Base-by-base conservation (phyloP, 2,888 invertebrate genomes). In the Archips xylosteana region DNA sequence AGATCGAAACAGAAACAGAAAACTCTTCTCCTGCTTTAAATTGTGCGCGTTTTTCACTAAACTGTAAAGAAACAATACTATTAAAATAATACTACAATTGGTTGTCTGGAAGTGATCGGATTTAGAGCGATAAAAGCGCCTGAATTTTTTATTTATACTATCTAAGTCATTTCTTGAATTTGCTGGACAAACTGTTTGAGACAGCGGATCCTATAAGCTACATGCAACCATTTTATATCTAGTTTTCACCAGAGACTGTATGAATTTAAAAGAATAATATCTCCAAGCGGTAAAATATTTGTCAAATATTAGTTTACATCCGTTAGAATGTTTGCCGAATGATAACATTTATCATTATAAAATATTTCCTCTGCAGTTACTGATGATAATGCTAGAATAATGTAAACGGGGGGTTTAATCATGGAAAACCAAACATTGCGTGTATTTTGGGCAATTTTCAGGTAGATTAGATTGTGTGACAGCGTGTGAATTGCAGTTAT, bases 391-490 rank as follows among this genome's bases (percentile, higher is more conserved):
- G 49, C 39, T 49, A 32, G 15, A 66, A 42, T 57, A 57, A 66
- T 42, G 15, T 34, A 65, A 66, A 66, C 23, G 12, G 2, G 15
- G 32, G 15, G 34, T 45, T 66, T 54, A 66, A 39, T 66, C 57
- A 57, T 66, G 54, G 57, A 66, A 66, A 66, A 54, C 23, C 57
- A 66, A 66, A 66, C 57, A 66, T 42, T 57, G 42, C 13, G 57
- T 23, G 47, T 51, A 51, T 51, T 65, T 49, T 65, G 64, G 51
- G 63, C 34, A 65, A 65, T 47, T 36, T 65, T 51, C 32, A 36
- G 2, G 0, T 1, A 47, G 64, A 64, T 64, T 49, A 64, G 23
- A 64, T 32, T 62, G 8, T 49, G 51, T 8, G 42, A 66, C 66
- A 66, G 57, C 36, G 64, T 65, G 64, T 36, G 64, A 65, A 65